Percentiles rank a stretch among this genome's conserved stretches.
These are phyloP conservation scores for Acanthosepion esculentum DNA, from an alignment of 2,888 invertebrate genomes.

Conservation along the genomic window DNA sequence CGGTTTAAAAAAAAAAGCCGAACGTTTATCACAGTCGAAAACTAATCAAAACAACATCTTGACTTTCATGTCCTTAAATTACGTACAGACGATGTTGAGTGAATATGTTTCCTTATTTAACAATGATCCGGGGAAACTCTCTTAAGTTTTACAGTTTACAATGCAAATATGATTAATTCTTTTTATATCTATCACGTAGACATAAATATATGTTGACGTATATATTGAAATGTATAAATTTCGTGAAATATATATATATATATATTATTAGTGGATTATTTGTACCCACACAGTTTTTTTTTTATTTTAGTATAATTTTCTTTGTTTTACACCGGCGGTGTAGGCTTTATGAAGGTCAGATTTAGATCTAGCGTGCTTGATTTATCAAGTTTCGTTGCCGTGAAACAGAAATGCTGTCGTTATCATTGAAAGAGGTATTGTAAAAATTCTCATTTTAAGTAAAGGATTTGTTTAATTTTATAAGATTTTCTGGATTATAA, in stretches of 20 bases:
- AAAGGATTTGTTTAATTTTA: not conserved
- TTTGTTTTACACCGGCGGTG: not conserved
- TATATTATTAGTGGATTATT: too few relatives aligned
- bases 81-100: not conserved
- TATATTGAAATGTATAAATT: too few relatives aligned
- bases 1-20: not conserved
- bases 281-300: too few relatives aligned
- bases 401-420: not conserved
- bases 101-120: not conserved
- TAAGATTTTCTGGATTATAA: not conserved
- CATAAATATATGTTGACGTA: too few relatives aligned
- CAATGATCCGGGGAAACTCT: not conserved
- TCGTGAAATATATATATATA: too few relatives aligned
- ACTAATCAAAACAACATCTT: not conserved
- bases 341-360: not conserved
- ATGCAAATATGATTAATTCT: not conserved
- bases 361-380: not conserved
- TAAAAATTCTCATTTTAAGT: not conserved
- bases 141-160: not conserved
- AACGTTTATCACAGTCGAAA: too few relatives aligned
- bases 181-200: too few relatives aligned
- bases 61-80: not conserved
- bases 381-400: not conserved
- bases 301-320: not conserved
- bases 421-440: conserved; percentile 39